Evolutionary conservation across 2,888 invertebrate species (phyloP).

Genomic region (Sympetrum striolatum): DNA sequence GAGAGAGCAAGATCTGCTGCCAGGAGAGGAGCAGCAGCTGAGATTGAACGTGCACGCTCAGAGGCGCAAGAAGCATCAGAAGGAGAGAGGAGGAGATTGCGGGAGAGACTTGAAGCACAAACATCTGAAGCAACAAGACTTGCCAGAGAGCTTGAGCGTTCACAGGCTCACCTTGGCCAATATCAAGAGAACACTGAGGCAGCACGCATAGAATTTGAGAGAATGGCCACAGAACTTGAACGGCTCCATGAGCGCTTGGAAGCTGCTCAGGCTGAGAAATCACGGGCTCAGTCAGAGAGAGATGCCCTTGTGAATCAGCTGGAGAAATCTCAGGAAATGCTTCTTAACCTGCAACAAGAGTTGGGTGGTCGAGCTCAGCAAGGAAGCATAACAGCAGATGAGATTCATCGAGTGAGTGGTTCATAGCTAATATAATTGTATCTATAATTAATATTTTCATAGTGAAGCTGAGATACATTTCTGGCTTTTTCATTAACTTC

Average conservation of each 20-base stretch:
- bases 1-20: constrained; percentile 73
- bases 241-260: constrained; percentile 83
- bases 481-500: too few species aligned
- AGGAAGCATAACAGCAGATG: constrained; percentile 77
- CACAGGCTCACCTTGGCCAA: constrained; percentile 82
- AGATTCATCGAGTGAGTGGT: constrained; percentile 50
- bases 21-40: constrained; percentile 65
- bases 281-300: constrained; percentile 79
- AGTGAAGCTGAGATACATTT: not conserved
- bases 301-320: constrained; percentile 88
- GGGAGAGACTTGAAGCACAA: constrained; percentile 65
- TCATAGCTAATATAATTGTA: too few species aligned
- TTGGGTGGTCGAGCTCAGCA: constrained; percentile 77
- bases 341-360: constrained; percentile 92
- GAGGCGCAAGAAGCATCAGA: constrained; percentile 8
- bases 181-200: constrained; percentile 84
- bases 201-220: constrained; percentile 83
- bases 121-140: constrained; percentile 70
- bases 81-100: constrained; percentile 46
- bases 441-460: not conserved
- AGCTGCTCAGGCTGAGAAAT: constrained; percentile 48
- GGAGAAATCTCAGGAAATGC: constrained; percentile 91
- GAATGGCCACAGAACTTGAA: constrained; percentile 81
- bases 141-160: constrained; percentile 85
- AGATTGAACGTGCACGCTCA: constrained; percentile 50